A percentile compares a stretch with the other conserved stretches of the same genome.
Conservation (phyloP, 2,888 invertebrate genomes). For the Caenorhabditis wallacei region DNA sequence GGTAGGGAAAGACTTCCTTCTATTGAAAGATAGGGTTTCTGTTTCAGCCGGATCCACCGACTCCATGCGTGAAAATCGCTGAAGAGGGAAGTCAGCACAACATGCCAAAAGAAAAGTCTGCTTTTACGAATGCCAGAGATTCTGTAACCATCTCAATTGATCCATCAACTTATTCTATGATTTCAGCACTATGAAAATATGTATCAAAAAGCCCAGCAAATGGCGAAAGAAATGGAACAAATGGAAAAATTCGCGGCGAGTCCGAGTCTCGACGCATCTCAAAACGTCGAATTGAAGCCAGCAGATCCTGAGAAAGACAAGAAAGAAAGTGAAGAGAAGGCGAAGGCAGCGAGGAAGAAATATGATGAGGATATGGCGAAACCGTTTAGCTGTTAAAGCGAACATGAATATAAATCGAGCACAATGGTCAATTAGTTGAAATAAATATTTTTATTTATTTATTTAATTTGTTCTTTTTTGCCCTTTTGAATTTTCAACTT, state of each 20-base stretch:
- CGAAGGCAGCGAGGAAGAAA: constrained; percentile 65
- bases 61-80: constrained; percentile 67
- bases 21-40: no score
- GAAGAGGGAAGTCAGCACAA: constrained; percentile 56
- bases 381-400: constrained; percentile 65
- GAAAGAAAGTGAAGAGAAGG: constrained; percentile 67
- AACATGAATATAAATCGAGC: neutral
- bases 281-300: constrained; percentile 55
- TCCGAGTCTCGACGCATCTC: constrained; percentile 37
- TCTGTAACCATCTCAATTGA: constrained; percentile 32
- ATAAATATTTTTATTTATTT: neutral
- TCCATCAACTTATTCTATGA: no score
- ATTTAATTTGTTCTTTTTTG: neutral
- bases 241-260: constrained; percentile 61
- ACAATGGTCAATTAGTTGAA: neutral
- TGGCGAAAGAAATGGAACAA: constrained; percentile 76
- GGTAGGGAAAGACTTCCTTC: constrained; percentile 23
- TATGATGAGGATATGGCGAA: constrained; percentile 68
- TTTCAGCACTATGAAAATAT: constrained; percentile 79
- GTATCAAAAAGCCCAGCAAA: constrained; percentile 76
- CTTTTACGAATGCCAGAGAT: constrained; percentile 71
- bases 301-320: constrained; percentile 68
- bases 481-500: neutral
- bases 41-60: constrained; percentile 70
- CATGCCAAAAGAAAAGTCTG: constrained; percentile 68